Base-by-base conservation (phyloP, 2,888 invertebrate genomes). In the Nymphalis urticae region DNA sequence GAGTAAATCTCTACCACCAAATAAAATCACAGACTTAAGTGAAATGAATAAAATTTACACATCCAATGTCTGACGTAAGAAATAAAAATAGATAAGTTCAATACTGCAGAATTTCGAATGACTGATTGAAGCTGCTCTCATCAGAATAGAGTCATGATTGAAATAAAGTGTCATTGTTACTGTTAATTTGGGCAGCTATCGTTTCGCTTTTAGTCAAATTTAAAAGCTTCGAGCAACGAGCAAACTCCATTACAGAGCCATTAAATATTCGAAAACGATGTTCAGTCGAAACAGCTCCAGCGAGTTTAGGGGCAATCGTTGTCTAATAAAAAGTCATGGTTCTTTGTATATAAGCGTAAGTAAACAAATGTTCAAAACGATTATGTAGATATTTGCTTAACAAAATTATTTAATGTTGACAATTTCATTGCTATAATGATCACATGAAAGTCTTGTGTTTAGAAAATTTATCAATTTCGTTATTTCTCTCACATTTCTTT, bases 181-280 rank as follows among this genome's bases (percentile, higher is more conserved):
- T 73, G 70, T 73, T 73, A 67, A 73, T 73, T 72, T 63, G 53
- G 42, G 64, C 10, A 58, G 42, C 62, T 62, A 68, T 66, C 66
- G 69, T 67, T 67, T 65, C 65, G 67, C 70, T 66, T 72, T 62
- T 68, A 72, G 70, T 69, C 67, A 73, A 69, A 61, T 68, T 67
- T 72, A 70, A 73, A 73, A 69, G 70, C 60, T 61, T 54, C 54
- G 64, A 64, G 71, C 69, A 72, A 72, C 71, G 71, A 73, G 73
- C 56, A 69, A 75, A 75, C 69, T 75, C 74, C 73, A 74, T 73
- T 75, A 74, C 66, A 63, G 51, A 24, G 64, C 67, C 68, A 74
- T 74, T 72, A 72, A 74, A 75, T 75, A 75, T 75, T 73, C 71
- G 70, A 70, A 69, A 72, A 68, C 64, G 64, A 64, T 70, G 68